phyloP scores from a whole-genome alignment of 2,888 invertebrate species.

The Cryptosula pallasiana region DNA sequence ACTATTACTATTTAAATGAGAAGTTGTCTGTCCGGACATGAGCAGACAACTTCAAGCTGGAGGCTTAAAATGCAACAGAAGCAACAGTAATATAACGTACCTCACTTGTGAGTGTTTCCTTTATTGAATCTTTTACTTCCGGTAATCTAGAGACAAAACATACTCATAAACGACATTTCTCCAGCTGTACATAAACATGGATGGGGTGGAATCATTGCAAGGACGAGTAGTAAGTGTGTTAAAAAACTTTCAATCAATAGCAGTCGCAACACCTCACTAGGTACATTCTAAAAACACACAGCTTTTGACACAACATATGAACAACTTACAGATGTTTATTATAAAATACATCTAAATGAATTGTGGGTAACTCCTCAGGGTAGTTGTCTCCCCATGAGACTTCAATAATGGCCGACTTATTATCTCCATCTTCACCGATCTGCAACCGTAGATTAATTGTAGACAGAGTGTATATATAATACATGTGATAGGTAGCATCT shows the following conservation, averaged over 20 bases:
- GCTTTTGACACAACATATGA: not conserved
- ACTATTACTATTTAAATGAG: too few species aligned
- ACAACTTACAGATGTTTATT: constrained; percentile 81
- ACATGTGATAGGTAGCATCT: not conserved
- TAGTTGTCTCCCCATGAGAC: constrained; percentile 80
- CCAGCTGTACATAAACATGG: too few species aligned
- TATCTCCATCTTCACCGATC: constrained; percentile 63
- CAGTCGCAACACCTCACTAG: too few species aligned
- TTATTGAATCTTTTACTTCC: constrained; percentile 33
- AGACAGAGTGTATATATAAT: not conserved
- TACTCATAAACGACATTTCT: not conserved
- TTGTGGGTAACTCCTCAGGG: constrained; percentile 72
- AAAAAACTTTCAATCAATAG: too few species aligned
- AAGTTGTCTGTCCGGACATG: too few species aligned
- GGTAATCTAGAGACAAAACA: constrained; percentile 31
- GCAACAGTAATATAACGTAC: too few species aligned
- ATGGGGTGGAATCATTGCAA: too few species aligned
- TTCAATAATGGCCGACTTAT: constrained; percentile 79
- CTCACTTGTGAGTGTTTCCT: constrained; percentile 32
- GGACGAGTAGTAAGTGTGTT: too few species aligned
- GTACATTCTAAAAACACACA: too few species aligned
- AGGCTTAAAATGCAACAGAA: too few species aligned
- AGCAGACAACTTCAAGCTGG: too few species aligned
- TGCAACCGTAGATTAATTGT: not conserved
- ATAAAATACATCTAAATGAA: constrained; percentile 86